Base-by-base conservation (phyloP, 92 coral and sea anemone genomes). In the Desmophyllum pertusum region DNA sequence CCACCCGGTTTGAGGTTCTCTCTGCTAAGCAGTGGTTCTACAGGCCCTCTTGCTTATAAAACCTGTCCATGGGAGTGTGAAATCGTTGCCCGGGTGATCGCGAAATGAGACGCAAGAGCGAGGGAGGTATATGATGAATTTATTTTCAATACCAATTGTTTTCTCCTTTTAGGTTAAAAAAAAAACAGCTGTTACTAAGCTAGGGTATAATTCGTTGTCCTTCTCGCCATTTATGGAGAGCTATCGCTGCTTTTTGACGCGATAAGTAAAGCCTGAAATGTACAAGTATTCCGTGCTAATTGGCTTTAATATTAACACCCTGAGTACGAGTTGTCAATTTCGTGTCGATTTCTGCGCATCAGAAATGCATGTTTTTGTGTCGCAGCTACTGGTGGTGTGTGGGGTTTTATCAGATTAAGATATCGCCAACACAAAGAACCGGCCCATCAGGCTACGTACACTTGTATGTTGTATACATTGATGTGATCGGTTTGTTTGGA, bases 401-500 rank as follows among this genome's bases (percentile, higher is more conserved):
- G 64, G n/a, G 25, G 8, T 81, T 46, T 71, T 57, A 70, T 81
- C 77, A 81, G 78, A 81, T 81, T 81, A 52, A 70, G 85, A 71
- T 70, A 70, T 81, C 70, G 41, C 14, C 13, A 33, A 37, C 59
- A 81, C 55, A 72, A 68, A 36, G 64, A 67, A 37, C 78, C 40
- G 29, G 31, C 70, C 52, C 70, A 29, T 41, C 52, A 39, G n/a
- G 41, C 42, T 29, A 41, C 33, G n/a, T 51, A 33, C 55, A 45
- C 23, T 53, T 39, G 67, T 70, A 53, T 57, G 27, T 55, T 71
- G 78, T 23, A 15, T 46, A 40, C n/a, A 51, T 30, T 55, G 79
- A 72, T 72, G 77, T 38, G 23, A 46, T 72, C 51, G 70, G 40
- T 80, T 85, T 85, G 76, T 89, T 85, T 85, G 89, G 50, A 71